Base-by-base conservation (phyloP, 2,888 invertebrate species). In the Drosophila rellima region DNA sequence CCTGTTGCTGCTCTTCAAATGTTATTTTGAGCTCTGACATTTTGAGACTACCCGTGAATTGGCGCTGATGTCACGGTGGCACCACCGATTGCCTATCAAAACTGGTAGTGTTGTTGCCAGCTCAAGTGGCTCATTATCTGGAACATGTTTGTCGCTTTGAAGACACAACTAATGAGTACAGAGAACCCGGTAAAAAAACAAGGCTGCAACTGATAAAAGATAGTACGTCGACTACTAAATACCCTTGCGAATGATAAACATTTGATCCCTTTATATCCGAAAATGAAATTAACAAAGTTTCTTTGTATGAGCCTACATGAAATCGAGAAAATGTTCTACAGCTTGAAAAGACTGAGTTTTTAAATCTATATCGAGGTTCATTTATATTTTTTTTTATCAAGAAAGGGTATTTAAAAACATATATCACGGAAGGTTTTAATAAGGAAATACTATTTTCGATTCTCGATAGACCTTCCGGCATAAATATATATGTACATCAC, bases 1-100 rank as follows among this genome's bases (percentile, higher is more conserved):
- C 45, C 23, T 29, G 39, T 31, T 62, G 42, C 20, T 47, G 66
- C 20, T 47, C 33, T 31, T 74, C 78, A 33, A 85, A 23, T 74
- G 73, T 63, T 35, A 82, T 66, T 40, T 63, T 74, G 13, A 70
- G 68, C 68, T 63, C 80, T 13, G 57, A 50, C 85, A 82, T 83
- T 50, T 48, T 52, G 33, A 15, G 11, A 78, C 79, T 82, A 60
- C 0, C 15, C 35, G 3, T n/a, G 13, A 39, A 37, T 10, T 10
- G n/a, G 15, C 11, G 23, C 6, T 11, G 26, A 17, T 26, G 17
- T 20, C 26, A 7, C 13, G 10, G 4, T 26, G 7, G 4, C 26
- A 45, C 26, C 45, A 6, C 4, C 45, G 4, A 1, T 23, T 33
- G 57, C 15, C 7, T 2, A 15, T 40, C 10, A 7, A 26, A 42